Base-by-base conservation (phyloP, 2,888 invertebrate genomes). In the Sepioteuthis lessoniana region DNA sequence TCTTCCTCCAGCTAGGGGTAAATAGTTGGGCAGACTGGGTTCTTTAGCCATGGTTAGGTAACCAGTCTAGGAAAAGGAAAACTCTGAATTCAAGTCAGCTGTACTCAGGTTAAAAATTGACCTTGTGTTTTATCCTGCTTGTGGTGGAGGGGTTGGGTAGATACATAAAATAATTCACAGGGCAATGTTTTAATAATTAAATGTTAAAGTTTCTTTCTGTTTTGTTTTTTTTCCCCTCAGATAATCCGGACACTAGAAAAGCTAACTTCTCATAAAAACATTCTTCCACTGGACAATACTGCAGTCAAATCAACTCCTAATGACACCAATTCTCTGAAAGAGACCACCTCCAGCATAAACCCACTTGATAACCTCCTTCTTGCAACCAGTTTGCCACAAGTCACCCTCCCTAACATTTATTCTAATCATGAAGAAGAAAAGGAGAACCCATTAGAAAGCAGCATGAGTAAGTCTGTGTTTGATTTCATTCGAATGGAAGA, bases 221-320 rank as follows among this genome's bases (percentile, higher is more conserved):
- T n/a, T n/a, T n/a, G n/a, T 92, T 42, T 50, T 3, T 94, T n/a
- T 93, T 90, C 93, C 50, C 95, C 95, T 94, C 95, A 96, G 96
- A 95, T 96, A 94, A 95, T 95, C 90, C 93, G 95, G 90, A 95
- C 95, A 31, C 94, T 96, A 76, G 96, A 96, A 94, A 96, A 95
- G 93, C 93, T 96, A 42, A 95, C 95, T 7, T 94, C 94, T 37
- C 94, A 95, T 21, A 93, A 94, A 31, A 93, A 38, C 28, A 95
- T 95, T 38, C 94, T 95, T 90, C 93, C 94, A 50, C n/a, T 50
- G 46, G 19, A 35, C 28, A 8, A 38, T 19, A 55, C 28, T 25
- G 38, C 55, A 55, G 35, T 19, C 8, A 35, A 42, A 0, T n/a
- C 37, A 37, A 60, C 13, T 76, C 31, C 28, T 16, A n/a, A 76